Conservation (phyloP, 2,113 vertebrate genomes). For the Semnornis frantzii region DNA sequence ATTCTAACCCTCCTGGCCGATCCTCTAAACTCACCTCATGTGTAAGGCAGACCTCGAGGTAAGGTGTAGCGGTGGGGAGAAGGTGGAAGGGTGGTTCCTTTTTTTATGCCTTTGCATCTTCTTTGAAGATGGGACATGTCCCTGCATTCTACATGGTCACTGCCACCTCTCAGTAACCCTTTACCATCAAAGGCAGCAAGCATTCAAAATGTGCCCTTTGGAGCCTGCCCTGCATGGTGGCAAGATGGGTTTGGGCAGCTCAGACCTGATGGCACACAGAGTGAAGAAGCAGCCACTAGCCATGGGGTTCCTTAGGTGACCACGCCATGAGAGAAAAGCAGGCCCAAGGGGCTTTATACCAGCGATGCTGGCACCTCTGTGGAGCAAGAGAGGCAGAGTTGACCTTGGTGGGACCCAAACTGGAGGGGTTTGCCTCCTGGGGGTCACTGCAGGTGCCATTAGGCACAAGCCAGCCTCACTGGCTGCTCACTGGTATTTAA, state of each 20-base stretch:
- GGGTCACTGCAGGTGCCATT: too few relatives aligned
- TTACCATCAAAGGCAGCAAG: background rate
- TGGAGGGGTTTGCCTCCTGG: background rate
- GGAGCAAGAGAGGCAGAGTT: background rate
- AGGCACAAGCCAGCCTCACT: background rate
- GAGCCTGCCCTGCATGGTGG: fast-evolving
- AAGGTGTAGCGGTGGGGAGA: too few relatives aligned
- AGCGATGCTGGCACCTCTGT: fast-evolving
- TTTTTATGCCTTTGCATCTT: fast-evolving
- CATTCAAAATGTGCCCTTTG: background rate
- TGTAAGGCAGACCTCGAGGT: too few relatives aligned
- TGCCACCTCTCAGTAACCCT: fast-evolving
- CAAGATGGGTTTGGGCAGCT: fast-evolving
- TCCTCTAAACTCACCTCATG: too few relatives aligned
- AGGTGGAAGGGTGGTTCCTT: background rate
- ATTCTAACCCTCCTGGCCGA: too few relatives aligned
- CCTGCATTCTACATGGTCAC: background rate
- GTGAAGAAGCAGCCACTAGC: background rate
- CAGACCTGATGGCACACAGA: too few relatives aligned
- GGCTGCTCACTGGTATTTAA: background rate
- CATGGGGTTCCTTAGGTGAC: background rate
- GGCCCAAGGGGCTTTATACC: background rate
- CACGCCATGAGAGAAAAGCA: background rate
- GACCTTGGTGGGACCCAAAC: background rate
- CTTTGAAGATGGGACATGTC: background rate